These are phyloP conservation scores for Hydropotes inermis DNA, from an alignment of 2,113 vertebrate species.

Conservation along the genomic window DNA sequence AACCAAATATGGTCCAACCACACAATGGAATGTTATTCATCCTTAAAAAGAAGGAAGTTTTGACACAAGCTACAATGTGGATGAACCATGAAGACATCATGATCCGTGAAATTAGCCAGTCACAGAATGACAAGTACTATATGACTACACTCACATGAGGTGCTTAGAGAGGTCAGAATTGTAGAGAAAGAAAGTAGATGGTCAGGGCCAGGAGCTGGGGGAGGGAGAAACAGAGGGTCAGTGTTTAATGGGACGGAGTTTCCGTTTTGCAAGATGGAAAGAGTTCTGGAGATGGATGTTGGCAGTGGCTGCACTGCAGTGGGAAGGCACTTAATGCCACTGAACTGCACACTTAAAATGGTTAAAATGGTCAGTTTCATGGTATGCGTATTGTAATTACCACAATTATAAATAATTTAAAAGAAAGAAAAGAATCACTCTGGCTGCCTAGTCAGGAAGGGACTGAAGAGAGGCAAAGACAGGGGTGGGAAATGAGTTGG, in stretches of 20 bases:
- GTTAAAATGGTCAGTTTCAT: background rate
- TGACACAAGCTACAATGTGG: background rate
- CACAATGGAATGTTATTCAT: fast-evolving
- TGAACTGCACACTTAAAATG: background rate
- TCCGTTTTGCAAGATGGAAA: background rate
- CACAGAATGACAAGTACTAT: background rate
- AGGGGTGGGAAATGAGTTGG: fast-evolving
- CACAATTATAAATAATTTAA: background rate
- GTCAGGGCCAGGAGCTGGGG: background rate
- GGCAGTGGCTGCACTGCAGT: fast-evolving
- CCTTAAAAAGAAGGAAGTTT: background rate
- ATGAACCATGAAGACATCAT: background rate
- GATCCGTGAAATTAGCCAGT: background rate
- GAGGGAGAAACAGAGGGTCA: background rate
- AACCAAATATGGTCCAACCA: background rate
- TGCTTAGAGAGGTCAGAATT: background rate
- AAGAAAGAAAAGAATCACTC: background rate
- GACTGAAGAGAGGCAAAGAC: background rate
- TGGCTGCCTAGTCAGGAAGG: background rate
- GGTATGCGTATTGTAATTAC: background rate
- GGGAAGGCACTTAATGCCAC: background rate
- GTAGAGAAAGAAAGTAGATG: fast-evolving
- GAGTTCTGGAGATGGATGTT: background rate
- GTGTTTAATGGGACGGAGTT: background rate
- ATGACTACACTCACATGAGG: fast-evolving